Conservation (phyloP, 2,113 vertebrate genomes). For the Oreochromis tanganicae region DNA sequence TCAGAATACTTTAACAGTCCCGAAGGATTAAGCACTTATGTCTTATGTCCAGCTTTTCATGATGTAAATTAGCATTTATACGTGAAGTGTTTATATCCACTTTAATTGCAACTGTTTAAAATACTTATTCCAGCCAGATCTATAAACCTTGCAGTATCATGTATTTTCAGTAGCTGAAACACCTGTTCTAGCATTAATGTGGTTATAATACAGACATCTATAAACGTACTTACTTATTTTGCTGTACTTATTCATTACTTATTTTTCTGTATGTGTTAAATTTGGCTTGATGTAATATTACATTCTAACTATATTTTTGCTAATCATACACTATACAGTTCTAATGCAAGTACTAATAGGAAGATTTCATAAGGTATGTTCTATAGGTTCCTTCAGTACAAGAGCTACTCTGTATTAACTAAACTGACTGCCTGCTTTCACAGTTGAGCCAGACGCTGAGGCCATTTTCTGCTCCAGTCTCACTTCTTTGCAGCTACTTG, state of each 20-base stretch:
- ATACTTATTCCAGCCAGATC: not conserved
- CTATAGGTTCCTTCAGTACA: not conserved
- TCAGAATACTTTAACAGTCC: not conserved
- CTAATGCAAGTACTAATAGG: not conserved
- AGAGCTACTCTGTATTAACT: not conserved
- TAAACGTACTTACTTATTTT: not conserved
- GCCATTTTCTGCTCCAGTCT: not conserved
- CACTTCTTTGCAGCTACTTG: not conserved
- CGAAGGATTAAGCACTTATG: not conserved
- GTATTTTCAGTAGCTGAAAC: not conserved
- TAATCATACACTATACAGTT: not conserved
- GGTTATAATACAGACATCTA: not conserved
- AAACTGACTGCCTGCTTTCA: constrained; percentile 2
- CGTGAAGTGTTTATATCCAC: not conserved
- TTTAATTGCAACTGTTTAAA: not conserved
- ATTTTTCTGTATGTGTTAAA: not conserved
- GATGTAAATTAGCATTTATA: not conserved
- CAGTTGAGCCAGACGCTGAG: not conserved
- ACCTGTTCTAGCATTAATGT: not conserved
- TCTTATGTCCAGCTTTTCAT: not conserved
- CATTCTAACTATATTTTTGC: not conserved
- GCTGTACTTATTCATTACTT: not conserved
- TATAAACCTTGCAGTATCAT: not conserved
- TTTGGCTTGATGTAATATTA: not conserved
- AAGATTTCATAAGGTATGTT: not conserved